Evolutionary conservation across 2,888 invertebrate genomes (phyloP).

Genomic region (Gastrophysa polygoni): DNA sequence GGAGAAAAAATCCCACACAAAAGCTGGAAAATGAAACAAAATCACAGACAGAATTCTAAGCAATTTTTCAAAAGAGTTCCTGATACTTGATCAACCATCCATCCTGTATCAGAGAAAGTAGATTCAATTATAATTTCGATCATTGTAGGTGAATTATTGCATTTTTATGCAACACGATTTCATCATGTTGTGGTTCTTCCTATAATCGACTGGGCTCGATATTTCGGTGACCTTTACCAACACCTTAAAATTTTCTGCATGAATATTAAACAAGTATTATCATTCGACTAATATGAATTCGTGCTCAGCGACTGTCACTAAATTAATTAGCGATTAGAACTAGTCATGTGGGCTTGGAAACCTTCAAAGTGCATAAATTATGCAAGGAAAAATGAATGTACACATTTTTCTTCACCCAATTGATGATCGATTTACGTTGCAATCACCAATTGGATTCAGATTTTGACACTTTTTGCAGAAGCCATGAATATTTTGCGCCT

Average conservation of each 20-base stretch:
- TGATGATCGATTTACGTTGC: no score
- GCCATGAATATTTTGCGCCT: conserved; percentile 13
- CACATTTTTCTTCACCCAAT: neutral
- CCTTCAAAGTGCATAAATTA: conserved; percentile 19
- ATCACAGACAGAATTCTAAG: no score
- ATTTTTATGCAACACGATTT: no score
- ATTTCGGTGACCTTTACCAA: neutral
- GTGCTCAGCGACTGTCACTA: conserved; percentile 1
- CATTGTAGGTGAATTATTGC: no score
- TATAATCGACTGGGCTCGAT: neutral
- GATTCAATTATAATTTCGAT: no score
- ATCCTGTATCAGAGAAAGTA: no score
- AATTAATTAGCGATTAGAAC: conserved; percentile 18
- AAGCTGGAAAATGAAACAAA: no score
- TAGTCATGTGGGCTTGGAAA: conserved; percentile 19
- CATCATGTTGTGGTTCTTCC: neutral
- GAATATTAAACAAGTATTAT: neutral
- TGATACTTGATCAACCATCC: no score
- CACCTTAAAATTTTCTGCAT: neutral
- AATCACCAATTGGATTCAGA: neutral
- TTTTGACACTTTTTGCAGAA: conserved; percentile 11
- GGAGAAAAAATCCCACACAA: no score
- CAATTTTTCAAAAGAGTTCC: no score
- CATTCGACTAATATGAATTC: neutral
- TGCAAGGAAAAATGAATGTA: neutral